phyloP scores from a whole-genome alignment of 1,140 invertebrate genomes.

The Anastatus disparis region DNA sequence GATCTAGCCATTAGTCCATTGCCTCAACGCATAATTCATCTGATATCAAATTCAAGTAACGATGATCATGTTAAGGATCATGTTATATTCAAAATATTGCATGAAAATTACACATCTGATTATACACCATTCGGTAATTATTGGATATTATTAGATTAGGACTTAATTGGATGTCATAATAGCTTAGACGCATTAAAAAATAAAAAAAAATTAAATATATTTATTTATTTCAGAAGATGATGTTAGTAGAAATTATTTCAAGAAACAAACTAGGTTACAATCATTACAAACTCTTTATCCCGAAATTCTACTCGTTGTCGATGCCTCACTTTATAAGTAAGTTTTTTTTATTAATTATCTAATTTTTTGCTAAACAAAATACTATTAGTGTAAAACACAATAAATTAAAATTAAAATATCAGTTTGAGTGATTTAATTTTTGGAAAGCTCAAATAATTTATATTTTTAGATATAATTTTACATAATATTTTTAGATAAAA shows the following conservation, averaged over 20 bases:
- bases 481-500: too few relatives aligned
- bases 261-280: not conserved
- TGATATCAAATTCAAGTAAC: slow-evolving; percentile 5
- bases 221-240: not conserved
- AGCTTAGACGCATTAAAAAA: too few relatives aligned
- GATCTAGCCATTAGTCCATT: slow-evolving; percentile 35
- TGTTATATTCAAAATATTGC: slow-evolving; percentile 24
- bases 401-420: too few relatives aligned
- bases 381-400: too few relatives aligned
- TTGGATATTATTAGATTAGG: too few relatives aligned
- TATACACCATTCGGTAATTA: not conserved
- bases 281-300: slow-evolving; percentile 27
- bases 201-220: not conserved
- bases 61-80: slow-evolving; percentile 9
- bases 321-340: slow-evolving; percentile 37
- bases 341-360: not conserved
- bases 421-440: too few relatives aligned
- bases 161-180: too few relatives aligned
- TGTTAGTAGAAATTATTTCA: not conserved
- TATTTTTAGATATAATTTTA: too few relatives aligned
- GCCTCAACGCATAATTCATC: slow-evolving; percentile 13
- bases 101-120: not conserved
- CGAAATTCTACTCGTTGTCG: slow-evolving; percentile 40
- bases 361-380: too few relatives aligned
- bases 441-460: too few relatives aligned